phyloP scores from a whole-genome alignment of 1,140 invertebrate genomes.

The Nebria ingens region DNA sequence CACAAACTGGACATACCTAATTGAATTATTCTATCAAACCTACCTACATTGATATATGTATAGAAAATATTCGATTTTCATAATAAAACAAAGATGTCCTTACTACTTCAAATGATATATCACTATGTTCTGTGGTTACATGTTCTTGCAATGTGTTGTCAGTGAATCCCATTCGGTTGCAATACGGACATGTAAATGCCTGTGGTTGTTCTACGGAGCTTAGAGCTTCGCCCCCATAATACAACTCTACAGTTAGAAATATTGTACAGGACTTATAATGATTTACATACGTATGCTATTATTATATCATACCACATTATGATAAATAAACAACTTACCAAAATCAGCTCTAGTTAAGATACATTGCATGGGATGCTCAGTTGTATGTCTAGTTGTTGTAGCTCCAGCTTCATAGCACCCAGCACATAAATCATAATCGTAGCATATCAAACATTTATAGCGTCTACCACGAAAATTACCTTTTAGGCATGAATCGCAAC shows the following conservation, averaged over 20 bases:
- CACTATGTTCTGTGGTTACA: slow-evolving; percentile 78
- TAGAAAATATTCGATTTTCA: slow-evolving; percentile 4
- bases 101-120: slow-evolving; percentile 78
- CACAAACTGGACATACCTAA: slow-evolving; percentile 79
- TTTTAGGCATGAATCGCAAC: slow-evolving; percentile 98
- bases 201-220: slow-evolving; percentile 81
- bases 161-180: slow-evolving; percentile 91
- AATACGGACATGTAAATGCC: slow-evolving; percentile 93
- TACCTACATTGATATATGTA: slow-evolving; percentile 9
- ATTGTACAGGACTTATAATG: neutral
- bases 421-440: slow-evolving; percentile 97
- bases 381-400: slow-evolving; percentile 83
- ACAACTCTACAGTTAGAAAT: slow-evolving; percentile 76
- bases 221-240: slow-evolving; percentile 88
- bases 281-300: neutral
- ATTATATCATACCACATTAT: neutral
- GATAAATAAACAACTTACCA: slow-evolving; percentile 47
- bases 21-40: neutral
- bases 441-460: slow-evolving; percentile 98
- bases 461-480: slow-evolving; percentile 93
- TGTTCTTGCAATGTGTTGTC: slow-evolving; percentile 87
- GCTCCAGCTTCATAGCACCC: slow-evolving; percentile 91
- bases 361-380: slow-evolving; percentile 97
- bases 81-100: too few relatives aligned
- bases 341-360: slow-evolving; percentile 94